phyloP scores from a whole-genome alignment of 2,113 vertebrate genomes.

The Numenius arquata region DNA sequence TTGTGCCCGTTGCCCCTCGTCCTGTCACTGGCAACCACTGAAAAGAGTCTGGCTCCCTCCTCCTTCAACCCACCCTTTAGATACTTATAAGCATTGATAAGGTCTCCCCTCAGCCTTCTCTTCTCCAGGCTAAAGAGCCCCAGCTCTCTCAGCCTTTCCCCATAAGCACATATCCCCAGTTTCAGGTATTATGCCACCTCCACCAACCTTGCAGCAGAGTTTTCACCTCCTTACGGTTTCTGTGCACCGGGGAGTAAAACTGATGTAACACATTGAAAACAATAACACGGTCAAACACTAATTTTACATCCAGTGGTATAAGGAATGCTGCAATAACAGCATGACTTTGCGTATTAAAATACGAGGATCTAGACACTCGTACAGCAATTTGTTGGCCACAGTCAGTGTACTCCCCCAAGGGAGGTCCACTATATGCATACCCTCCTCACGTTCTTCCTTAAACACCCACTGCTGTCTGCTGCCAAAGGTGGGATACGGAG shows the following conservation, averaged over 20 bases:
- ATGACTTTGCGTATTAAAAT: background rate
- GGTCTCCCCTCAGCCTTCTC: no score
- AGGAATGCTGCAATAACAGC: background rate
- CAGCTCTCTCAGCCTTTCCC: no score
- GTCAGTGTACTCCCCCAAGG: background rate
- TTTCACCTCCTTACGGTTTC: background rate
- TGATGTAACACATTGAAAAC: background rate
- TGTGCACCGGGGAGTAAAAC: background rate
- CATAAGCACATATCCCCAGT: background rate
- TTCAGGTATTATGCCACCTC: background rate
- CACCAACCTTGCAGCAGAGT: background rate
- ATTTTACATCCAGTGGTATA: background rate
- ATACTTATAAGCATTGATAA: no score
- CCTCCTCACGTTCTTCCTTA: background rate
- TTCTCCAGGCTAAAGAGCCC: no score
- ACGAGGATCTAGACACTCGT: fast-evolving
- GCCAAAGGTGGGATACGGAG: background rate
- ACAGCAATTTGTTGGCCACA: background rate
- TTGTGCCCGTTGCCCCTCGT: no score
- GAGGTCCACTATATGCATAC: fast-evolving
- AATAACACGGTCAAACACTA: background rate
- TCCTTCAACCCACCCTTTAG: no score
- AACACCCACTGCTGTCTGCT: background rate
- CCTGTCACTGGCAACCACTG: no score
- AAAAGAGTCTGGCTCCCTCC: no score